phyloP scores from a whole-genome alignment of 2,888 invertebrate genomes.

The Abrostola triplasia region DNA sequence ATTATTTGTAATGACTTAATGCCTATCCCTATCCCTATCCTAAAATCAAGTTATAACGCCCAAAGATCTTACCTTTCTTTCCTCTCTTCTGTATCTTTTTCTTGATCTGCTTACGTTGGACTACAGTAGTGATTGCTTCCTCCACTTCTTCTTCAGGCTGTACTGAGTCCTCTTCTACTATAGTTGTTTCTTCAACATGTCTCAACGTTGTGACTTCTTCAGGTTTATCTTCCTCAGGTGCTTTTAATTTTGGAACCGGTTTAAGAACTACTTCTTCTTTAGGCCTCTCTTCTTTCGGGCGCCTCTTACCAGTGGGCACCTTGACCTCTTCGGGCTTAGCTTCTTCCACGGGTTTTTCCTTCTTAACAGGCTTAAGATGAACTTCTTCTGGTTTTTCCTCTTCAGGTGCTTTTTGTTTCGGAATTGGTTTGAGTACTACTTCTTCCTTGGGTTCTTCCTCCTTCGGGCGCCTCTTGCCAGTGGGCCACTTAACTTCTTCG shows the following conservation, averaged over 20 bases:
- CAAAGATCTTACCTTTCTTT: constrained; percentile 62
- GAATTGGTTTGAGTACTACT: neutral
- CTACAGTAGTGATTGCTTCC: constrained; percentile 47
- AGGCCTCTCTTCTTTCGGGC: neutral
- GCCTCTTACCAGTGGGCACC: constrained; percentile 1
- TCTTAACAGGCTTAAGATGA: neutral
- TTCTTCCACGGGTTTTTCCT: neutral
- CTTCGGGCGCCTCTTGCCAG: constrained; percentile 85
- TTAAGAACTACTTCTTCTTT: neutral
- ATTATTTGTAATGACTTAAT: neutral
- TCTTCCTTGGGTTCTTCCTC: constrained; percentile 73
- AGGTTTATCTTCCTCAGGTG: neutral
- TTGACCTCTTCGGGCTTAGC: neutral
- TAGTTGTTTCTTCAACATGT: constrained; percentile 42
- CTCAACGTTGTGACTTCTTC: constrained; percentile 55
- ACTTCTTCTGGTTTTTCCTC: constrained; percentile 1
- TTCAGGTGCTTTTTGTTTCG: neutral
- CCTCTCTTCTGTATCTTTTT: constrained; percentile 61
- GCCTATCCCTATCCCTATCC: neutral
- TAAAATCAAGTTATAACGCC: neutral
- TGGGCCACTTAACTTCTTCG: constrained; percentile 73
- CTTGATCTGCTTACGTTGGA: constrained; percentile 55
- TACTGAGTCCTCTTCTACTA: constrained; percentile 40
- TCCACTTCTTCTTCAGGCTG: constrained; percentile 57
- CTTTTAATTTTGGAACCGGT: neutral